phyloP scores from a whole-genome alignment of 1,140 invertebrate genomes.

The Arctopsyche grandis region DNA sequence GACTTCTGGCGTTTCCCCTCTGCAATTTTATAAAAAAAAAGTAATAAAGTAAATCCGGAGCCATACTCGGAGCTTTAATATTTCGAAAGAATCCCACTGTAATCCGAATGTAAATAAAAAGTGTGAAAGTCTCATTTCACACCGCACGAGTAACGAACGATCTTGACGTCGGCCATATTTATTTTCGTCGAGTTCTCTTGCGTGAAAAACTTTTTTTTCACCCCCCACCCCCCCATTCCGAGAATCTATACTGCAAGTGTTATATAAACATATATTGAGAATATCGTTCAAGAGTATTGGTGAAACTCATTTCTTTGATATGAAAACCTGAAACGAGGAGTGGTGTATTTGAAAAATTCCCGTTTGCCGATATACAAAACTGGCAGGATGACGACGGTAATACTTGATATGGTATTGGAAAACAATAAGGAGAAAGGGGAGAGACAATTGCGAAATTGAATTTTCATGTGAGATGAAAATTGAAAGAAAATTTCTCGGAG shows the following conservation, averaged over 20 bases:
- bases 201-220: background rate
- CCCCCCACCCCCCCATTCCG: background rate
- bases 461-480: slow-evolving; percentile 22
- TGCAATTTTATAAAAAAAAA: slow-evolving; percentile 29
- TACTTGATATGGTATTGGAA: slow-evolving; percentile 34
- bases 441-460: slow-evolving; percentile 36
- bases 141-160: slow-evolving; percentile 24
- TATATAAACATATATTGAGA: too few relatives aligned
- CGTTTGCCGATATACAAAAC: slow-evolving; percentile 7
- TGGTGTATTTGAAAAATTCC: slow-evolving; percentile 25
- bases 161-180: slow-evolving; percentile 22
- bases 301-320: background rate
- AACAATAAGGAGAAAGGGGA: slow-evolving; percentile 33
- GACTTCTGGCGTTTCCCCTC: background rate
- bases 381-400: slow-evolving; percentile 21
- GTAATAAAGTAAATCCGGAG: slow-evolving; percentile 33
- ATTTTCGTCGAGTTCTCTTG: background rate
- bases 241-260: too few relatives aligned
- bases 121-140: slow-evolving; percentile 32
- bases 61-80: slow-evolving; percentile 29
- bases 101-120: slow-evolving; percentile 29
- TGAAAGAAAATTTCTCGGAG: slow-evolving; percentile 14
- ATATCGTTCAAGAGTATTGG: background rate
- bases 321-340: background rate
- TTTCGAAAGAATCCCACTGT: slow-evolving; percentile 35